Evolutionary conservation across 1,140 invertebrate species (phyloP).

Genomic region (Diuraphis noxia): DNA sequence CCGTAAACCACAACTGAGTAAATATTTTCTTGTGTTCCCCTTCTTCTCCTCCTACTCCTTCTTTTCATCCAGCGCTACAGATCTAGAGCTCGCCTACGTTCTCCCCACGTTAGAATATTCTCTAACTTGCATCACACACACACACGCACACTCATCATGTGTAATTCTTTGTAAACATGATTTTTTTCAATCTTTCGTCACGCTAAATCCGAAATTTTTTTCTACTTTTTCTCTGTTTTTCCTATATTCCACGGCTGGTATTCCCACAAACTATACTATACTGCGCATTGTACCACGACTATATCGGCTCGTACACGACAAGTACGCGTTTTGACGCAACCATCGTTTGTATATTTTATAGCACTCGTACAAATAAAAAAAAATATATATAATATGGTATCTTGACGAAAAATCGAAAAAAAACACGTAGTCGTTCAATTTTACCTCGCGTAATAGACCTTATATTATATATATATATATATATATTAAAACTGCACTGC

Average conservation of each 20-base stretch:
- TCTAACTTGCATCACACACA: not conserved
- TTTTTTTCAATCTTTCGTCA: not conserved
- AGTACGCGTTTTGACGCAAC: not conserved
- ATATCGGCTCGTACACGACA: not conserved
- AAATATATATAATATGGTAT: not conserved
- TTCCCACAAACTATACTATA: no score
- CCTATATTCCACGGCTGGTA: not conserved
- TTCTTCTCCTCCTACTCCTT: not conserved
- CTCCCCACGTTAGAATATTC: not conserved
- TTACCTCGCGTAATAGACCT: not conserved
- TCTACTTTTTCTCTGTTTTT: not conserved
- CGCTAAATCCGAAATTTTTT: not conserved
- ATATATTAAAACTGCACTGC: not conserved
- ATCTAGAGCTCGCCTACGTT: not conserved
- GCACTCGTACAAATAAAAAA: not conserved
- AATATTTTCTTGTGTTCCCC: constrained; percentile 29
- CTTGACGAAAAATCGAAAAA: not conserved
- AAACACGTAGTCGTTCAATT: not conserved
- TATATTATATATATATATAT: no score
- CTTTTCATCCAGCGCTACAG: not conserved
- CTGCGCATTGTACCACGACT: not conserved
- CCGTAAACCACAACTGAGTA: constrained; percentile 41
- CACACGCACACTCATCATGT: not conserved
- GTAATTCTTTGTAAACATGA: not conserved
- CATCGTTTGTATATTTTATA: not conserved